Evolutionary conservation across 2,888 invertebrate genomes (phyloP).

Genomic region (Anoncus sp.): DNA sequence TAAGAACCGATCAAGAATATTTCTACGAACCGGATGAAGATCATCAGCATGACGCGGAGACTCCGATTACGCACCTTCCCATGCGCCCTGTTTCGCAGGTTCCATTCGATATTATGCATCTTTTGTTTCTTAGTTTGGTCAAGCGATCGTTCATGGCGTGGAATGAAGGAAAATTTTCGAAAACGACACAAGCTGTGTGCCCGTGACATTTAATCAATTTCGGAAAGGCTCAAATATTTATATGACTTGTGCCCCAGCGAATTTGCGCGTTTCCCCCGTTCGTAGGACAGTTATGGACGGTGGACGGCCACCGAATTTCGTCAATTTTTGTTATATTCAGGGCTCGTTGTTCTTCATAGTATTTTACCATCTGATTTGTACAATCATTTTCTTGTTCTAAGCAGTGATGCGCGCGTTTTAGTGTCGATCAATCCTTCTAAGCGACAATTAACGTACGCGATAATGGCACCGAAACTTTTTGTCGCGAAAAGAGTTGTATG

Average conservation of each 20-base stretch:
- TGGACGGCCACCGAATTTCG: constrained; percentile 31
- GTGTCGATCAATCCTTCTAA: constrained; percentile 1
- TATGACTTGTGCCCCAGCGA: constrained; percentile 14
- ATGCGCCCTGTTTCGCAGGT: constrained; percentile 33
- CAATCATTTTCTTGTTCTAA: constrained; percentile 32
- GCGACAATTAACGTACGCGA: constrained; percentile 15
- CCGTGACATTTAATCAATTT: constrained; percentile 5
- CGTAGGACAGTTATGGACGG: not conserved
- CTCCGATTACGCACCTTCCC: constrained; percentile 19
- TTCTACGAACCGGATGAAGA: constrained; percentile 9
- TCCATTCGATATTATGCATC: constrained; percentile 41
- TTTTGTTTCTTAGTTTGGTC: constrained; percentile 21
- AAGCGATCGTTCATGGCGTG: constrained; percentile 18
- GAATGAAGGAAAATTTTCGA: constrained; percentile 29
- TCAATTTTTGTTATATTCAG: constrained; percentile 28
- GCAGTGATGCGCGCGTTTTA: constrained; percentile 18
- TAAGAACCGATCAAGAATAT: constrained; percentile 32
- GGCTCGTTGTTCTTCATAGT: constrained; percentile 17
- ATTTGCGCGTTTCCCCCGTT: constrained; percentile 24
- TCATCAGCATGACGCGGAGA: constrained; percentile 6
- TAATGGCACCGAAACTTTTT: constrained; percentile 14
- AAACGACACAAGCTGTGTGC: constrained; percentile 1
- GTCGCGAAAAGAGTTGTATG: constrained; percentile 13
- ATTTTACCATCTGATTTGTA: constrained; percentile 12
- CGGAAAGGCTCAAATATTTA: not conserved